Percentiles rank a stretch among this genome's conserved stretches.
Conservation (phyloP, 2,113 vertebrate species). For the Triplophysa rosa region DNA sequence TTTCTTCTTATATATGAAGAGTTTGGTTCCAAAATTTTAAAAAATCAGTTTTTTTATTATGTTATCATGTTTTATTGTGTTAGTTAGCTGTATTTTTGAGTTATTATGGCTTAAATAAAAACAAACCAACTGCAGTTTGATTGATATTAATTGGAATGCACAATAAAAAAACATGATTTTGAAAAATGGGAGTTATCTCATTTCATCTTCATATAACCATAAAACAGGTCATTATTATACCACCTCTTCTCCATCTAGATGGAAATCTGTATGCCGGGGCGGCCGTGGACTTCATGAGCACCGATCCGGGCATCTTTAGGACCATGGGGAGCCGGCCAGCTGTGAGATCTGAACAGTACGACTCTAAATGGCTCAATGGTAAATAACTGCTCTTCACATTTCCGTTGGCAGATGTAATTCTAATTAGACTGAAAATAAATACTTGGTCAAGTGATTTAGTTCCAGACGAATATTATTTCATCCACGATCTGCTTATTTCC, state of each 20-base stretch:
- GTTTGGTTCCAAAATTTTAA: no score
- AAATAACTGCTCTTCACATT: slow-evolving; percentile 53
- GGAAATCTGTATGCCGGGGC: slow-evolving; percentile 82
- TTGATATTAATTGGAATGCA: no score
- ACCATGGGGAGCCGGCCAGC: slow-evolving; percentile 80
- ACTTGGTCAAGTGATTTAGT: background rate
- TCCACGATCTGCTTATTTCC: slow-evolving; percentile 28
- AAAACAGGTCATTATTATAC: no score
- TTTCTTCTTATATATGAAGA: background rate
- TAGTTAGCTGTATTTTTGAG: no score
- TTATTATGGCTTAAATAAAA: no score
- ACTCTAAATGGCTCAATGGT: slow-evolving; percentile 86
- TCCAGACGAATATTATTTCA: background rate
- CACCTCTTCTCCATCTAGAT: slow-evolving; percentile 63
- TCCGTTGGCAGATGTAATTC: background rate
- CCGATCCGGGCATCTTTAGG: slow-evolving; percentile 79
- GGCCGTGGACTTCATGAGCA: slow-evolving; percentile 85
- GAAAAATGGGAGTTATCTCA: no score
- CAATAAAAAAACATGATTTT: background rate
- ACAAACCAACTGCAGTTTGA: no score
- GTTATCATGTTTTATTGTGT: no score
- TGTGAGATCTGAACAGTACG: slow-evolving; percentile 82
- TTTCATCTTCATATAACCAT: no score
- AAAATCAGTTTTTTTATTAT: no score
- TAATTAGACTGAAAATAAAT: slow-evolving; percentile 5